Evolutionary conservation across 2,797 vertebrate species (phyloP), one percentile per base, ranked within the genome.

Genomic region (Martes flavigula): DNA sequence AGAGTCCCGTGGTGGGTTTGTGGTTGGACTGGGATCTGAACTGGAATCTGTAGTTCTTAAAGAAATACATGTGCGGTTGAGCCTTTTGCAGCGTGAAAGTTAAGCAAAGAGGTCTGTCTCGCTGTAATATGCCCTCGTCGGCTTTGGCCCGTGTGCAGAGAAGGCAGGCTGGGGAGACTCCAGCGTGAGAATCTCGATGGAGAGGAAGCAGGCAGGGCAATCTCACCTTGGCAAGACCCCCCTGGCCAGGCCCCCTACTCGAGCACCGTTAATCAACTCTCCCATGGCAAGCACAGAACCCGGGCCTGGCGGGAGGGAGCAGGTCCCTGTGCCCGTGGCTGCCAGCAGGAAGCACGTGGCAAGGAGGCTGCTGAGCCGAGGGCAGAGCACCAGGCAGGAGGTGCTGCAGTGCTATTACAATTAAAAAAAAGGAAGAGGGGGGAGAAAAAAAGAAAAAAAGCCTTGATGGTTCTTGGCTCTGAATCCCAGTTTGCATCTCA

Each of bases 401-500:
- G 73, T 91, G 78, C 30, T 21, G 51, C 66, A 25, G 51, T 43
- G 23, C 62, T 14, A 1, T n/a, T 68, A 35, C n/a, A 58, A 62
- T 95, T 92, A 43, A 21, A 83, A 91, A 64, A 30, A 17, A 48
- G 64, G 35, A 46, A 32, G 4, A 23, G 20, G 3, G 3, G 0
- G 14, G 6, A 13, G 4, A 3, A 7, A 17, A 9, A 75, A 18
- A 48, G 38, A 64, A 64, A 77, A 81, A 81, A 64, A 82, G 46
- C 66, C n/a, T 78, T 3, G 1, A 38, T 64, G 48, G 17, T 91
- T 95, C 70, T 91, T 84, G 87, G 91, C 83, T 94, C 78, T 20
- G 35, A 92, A 85, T 62, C 75, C 90, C 73, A 97, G 91, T 95
- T 97, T 97, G 94, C 96, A 96, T 97, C 95, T 97, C 95, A 91